These are phyloP conservation scores for Octodonta nipae DNA, from an alignment of 2,888 invertebrate genomes.

Conservation along the genomic window DNA sequence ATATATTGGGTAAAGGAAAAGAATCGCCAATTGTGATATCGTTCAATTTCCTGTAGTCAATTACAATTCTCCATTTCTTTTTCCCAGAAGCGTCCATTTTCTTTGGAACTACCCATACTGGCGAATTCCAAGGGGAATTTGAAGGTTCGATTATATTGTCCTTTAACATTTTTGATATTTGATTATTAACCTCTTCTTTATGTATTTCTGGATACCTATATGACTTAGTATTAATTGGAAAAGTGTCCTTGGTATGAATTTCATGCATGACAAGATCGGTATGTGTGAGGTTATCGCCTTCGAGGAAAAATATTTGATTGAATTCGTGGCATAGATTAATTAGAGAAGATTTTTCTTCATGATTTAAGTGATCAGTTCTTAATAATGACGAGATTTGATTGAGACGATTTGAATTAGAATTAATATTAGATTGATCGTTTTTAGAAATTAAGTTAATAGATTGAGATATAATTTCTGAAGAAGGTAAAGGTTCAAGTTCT, in stretches of 20 bases:
- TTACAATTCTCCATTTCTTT: conserved; percentile 7
- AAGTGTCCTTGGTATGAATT: conserved; percentile 14
- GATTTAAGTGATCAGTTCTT: conserved; percentile 16
- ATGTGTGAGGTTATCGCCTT: conserved; percentile 15
- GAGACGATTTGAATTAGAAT: conserved; percentile 2
- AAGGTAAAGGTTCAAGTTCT: conserved; percentile 9
- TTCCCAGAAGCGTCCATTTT: conserved; percentile 5
- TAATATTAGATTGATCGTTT: not conserved
- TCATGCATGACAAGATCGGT: conserved; percentile 17
- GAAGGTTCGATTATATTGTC: conserved; percentile 19
- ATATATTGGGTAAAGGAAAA: conserved; percentile 7
- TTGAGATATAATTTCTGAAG: not conserved
- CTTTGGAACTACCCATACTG: conserved; percentile 16
- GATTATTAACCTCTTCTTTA: conserved; percentile 20
- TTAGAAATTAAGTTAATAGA: not conserved
- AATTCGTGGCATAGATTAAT: conserved; percentile 17
- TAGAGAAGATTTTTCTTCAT: conserved; percentile 18
- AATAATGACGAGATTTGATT: conserved; percentile 3
- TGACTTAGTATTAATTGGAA: conserved; percentile 15
- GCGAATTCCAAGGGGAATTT: conserved; percentile 17
- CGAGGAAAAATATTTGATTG: conserved; percentile 18
- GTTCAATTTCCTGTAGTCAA: conserved; percentile 7
- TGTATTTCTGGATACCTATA: conserved; percentile 22
- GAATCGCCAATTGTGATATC: conserved; percentile 8
- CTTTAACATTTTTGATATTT: conserved; percentile 18